Evolutionary conservation across 2,113 vertebrate species (phyloP).

Genomic region (Asarcornis scutulata): DNA sequence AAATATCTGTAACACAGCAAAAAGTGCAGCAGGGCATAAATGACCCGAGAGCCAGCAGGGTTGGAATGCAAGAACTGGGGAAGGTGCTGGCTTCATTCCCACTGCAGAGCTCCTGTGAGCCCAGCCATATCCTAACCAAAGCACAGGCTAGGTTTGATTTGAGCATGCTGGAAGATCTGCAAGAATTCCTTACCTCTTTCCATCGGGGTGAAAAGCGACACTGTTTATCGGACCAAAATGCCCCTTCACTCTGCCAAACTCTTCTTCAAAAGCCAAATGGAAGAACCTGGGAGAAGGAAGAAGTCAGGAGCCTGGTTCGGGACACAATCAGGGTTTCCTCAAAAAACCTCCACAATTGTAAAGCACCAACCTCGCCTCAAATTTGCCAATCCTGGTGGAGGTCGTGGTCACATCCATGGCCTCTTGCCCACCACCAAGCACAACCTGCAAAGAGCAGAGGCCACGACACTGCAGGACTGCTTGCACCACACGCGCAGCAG

Average conservation of each 20-base stretch:
- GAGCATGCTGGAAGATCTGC: accelerated
- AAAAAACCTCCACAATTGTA: neutral
- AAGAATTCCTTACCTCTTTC: constrained; percentile 87
- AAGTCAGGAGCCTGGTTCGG: neutral
- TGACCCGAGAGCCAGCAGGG: neutral
- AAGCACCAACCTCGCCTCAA: constrained; percentile 88
- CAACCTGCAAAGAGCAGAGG: constrained; percentile 80
- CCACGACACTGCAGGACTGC: neutral
- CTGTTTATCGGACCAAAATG: constrained; percentile 99
- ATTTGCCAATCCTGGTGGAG: constrained; percentile 97
- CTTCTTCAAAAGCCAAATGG: constrained; percentile 95
- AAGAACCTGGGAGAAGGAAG: constrained; percentile 84
- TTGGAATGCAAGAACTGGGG: neutral
- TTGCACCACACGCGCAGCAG: accelerated
- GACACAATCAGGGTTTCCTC: neutral
- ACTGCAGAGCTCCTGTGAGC: accelerated
- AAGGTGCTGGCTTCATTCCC: neutral
- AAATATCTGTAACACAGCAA: accelerated
- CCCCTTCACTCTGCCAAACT: constrained; percentile 97
- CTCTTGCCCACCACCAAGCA: constrained; percentile 97
- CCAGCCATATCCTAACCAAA: accelerated
- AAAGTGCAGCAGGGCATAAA: accelerated
- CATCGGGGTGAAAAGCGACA: constrained; percentile 95
- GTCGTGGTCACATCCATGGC: constrained; percentile 99
- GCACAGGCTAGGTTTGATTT: neutral